A percentile compares a stretch with the other conserved stretches of the same genome.
Evolutionary conservation across 2,888 invertebrate species (phyloP).

Genomic region (Chymomyza amoena): DNA sequence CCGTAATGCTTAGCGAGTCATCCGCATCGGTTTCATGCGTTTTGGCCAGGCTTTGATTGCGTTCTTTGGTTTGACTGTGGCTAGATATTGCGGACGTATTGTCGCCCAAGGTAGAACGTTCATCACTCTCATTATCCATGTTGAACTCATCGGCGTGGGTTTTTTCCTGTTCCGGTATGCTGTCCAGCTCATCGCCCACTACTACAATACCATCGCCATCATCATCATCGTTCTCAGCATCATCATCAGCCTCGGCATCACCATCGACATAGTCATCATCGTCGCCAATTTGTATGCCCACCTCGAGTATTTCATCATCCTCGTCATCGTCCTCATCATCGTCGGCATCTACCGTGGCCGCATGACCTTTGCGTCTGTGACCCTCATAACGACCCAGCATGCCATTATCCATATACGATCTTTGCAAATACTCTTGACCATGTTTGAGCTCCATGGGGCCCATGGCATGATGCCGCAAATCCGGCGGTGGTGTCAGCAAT

Average conservation of each 20-base stretch:
- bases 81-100: constrained; percentile 80
- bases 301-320: constrained; percentile 76
- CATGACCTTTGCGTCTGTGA: constrained; percentile 77
- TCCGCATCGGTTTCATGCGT: constrained; percentile 60
- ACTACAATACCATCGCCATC: constrained; percentile 86
- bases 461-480: constrained; percentile 76
- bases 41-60: background rate
- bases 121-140: constrained; percentile 69
- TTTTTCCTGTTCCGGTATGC: constrained; percentile 79
- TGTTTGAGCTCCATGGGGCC: constrained; percentile 84
- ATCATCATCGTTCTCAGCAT: constrained; percentile 74
- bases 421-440: constrained; percentile 81
- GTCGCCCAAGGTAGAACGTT: constrained; percentile 52
- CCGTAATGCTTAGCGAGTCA: constrained; percentile 80
- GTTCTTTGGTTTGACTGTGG: constrained; percentile 82
- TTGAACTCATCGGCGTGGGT: constrained; percentile 73
- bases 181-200: constrained; percentile 88
- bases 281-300: constrained; percentile 87
- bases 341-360: constrained; percentile 70
- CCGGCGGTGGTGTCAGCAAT: constrained; percentile 83
- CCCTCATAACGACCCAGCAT: constrained; percentile 79
- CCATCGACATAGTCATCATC: constrained; percentile 80
- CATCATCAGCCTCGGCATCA: constrained; percentile 80
- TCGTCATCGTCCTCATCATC: constrained; percentile 77
- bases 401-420: constrained; percentile 79